Base-by-base conservation (phyloP, 2,888 invertebrate species). In the Patella ulyssiponensis region DNA sequence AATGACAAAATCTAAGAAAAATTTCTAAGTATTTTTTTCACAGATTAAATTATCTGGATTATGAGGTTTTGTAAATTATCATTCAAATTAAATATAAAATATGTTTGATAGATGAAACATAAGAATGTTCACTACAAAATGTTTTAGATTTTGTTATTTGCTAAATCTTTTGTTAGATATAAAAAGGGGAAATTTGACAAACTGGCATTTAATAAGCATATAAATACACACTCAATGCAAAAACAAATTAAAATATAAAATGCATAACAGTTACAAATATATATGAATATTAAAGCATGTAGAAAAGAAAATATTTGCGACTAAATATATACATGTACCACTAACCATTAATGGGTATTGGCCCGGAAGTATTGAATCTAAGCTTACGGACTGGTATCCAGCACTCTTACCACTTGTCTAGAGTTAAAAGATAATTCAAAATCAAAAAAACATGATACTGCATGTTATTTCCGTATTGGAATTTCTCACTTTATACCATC, bases 351-450 rank as follows among this genome's bases (percentile, higher is more conserved):
- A 78, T 70, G 87, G 86, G 81, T 86, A 88, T 81, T 88, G 87
- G 86, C 88, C 89, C 73, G 88, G 83, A 93, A 90, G 93, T 93
- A 91, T 93, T 70, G 85, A 98, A 94, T 82, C 84, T 69, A 69
- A 69, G 23, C 23, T 27, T 76, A 85, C 70, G 69, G 84, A 79
- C 75, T 84, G 84, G 77, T 80, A 74, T 74, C 83, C 82, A 69
- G 69, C 51, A 78, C 54, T 81, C 81, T 80, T 64, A 64, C 64
- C 64, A 64, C 64, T 64, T 23, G 64, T 14, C 64, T 64, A 23
- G 11, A 64, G 64, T 44, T 44, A 44, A 44, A 44, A 44, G 44
- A 44, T 44, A 44, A 44, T 44, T 44, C 9, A 44, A 44, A 44
- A 44, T 44, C 44, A 44, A 44, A 44, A 44, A 44, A 44, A 4